Base-by-base conservation (phyloP, 2,888 invertebrate species). In the Thymelicus acteon region DNA sequence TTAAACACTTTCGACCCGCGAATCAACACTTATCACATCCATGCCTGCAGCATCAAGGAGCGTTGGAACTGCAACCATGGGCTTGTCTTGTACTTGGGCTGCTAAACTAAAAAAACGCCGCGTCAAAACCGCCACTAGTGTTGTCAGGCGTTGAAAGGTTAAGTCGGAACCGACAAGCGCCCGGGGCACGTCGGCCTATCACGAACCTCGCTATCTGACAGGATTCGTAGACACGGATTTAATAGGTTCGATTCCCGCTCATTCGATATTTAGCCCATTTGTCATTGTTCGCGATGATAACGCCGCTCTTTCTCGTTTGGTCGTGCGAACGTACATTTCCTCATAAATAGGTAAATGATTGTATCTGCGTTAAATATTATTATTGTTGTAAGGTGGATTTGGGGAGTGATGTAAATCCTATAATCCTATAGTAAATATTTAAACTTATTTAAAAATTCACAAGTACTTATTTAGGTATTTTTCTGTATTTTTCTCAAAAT, bases 161-260 rank as follows among this genome's bases (percentile, higher is more conserved):
- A 66, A 37, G 66, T 66, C 66, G 57, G 65, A 57, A 65, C 54
- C 40, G 37, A 31, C 66, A 15, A 72, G 19, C 75, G 80, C 81
- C 81, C 72, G 62, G 71, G 75, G 82, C 82, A 75, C 60, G 60
- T 76, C 81, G 83, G 82, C 79, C 82, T 83, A 86, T 85, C 87
- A 87, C 86, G 87, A 84, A 77, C 70, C 61, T 12, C 60, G 68
- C 62, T 81, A 82, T 85, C 85, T 76, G 83, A 81, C 81, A 78
- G 67, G 62, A 60, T 72, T 73, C 73, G 70, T 61, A 72, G 75
- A 74, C 76, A 66, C 54, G 74, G 73, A 76, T 77, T 72, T 73
- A 74, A 74, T 73, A 72, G 71, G 65, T 71, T 71, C 71, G 71
- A 71, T 71, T 71, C 71, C 65, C 71, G 71, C 65, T 66, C 73